These are phyloP conservation scores for Hyles euphorbiae DNA, from an alignment of 1,140 invertebrate genomes.

Conservation along the genomic window DNA sequence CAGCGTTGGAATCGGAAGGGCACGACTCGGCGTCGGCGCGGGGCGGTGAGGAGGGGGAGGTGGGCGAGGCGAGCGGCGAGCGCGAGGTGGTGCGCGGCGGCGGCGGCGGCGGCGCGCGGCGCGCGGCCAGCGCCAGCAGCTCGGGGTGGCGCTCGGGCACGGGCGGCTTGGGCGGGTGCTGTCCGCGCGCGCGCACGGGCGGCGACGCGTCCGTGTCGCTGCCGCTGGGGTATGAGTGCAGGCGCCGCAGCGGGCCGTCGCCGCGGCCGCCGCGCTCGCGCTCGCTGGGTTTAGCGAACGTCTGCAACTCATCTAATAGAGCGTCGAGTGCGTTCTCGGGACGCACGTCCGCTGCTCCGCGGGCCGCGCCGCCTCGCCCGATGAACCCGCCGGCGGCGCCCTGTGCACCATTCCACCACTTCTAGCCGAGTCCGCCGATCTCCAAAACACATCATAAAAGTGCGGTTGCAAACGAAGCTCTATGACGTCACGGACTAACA, in stretches of 20 bases:
- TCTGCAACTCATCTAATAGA: slow-evolving; percentile 94
- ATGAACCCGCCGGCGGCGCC: slow-evolving; percentile 79
- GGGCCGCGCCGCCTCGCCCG: slow-evolving; percentile 80
- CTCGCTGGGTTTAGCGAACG: slow-evolving; percentile 81
- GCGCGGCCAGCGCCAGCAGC: slow-evolving; percentile 79
- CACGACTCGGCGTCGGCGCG: slow-evolving; percentile 44
- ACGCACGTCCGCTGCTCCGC: slow-evolving; percentile 82
- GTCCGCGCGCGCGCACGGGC: slow-evolving; percentile 75
- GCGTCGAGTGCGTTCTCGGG: slow-evolving; percentile 96
- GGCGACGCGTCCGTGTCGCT: slow-evolving; percentile 84
- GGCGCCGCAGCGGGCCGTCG: slow-evolving; percentile 81
- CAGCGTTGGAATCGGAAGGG: slow-evolving; percentile 46
- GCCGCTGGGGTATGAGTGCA: slow-evolving; percentile 85
- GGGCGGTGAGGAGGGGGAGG: slow-evolving; percentile 58
- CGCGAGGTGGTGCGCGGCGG: slow-evolving; percentile 89
- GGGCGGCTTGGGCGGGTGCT: slow-evolving; percentile 80
- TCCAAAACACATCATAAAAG: slow-evolving; percentile 37
- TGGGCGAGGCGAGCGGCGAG: slow-evolving; percentile 88
- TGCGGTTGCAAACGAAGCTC: slow-evolving; percentile 37
- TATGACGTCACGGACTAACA: not conserved
- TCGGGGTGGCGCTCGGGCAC: slow-evolving; percentile 87
- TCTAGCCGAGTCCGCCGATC: slow-evolving; percentile 44
- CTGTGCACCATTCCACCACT: slow-evolving; percentile 62
- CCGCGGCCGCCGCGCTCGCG: slow-evolving; percentile 80
- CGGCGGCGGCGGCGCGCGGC: slow-evolving; percentile 89